Conservation (phyloP, 2,888 invertebrate genomes). For the Zaprionus obscuricornis region DNA sequence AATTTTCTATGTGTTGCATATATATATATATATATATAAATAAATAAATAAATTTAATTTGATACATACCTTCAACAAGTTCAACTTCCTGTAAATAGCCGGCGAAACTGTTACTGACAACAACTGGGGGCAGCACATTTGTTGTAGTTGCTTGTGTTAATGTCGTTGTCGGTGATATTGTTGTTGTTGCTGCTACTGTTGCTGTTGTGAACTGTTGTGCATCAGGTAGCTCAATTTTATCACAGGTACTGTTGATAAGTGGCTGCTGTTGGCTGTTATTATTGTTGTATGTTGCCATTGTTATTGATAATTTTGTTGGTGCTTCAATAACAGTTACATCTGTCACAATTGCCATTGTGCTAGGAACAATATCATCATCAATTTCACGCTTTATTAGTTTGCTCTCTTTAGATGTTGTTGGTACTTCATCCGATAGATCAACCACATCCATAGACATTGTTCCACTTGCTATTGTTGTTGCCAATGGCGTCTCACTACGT, state of each 20-base stretch:
- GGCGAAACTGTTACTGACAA: slow-evolving; percentile 48
- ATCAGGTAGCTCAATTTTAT: slow-evolving; percentile 74
- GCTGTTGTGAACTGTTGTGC: slow-evolving; percentile 34
- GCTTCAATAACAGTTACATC: slow-evolving; percentile 59
- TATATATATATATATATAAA: neutral
- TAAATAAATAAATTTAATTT: neutral
- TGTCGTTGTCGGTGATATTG: slow-evolving; percentile 27
- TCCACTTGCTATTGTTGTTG: slow-evolving; percentile 26
- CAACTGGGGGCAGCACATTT: slow-evolving; percentile 32
- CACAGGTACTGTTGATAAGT: slow-evolving; percentile 82
- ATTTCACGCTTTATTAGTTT: slow-evolving; percentile 68
- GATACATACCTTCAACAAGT: slow-evolving; percentile 46
- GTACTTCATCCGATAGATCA: slow-evolving; percentile 34
- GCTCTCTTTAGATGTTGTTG: slow-evolving; percentile 62
- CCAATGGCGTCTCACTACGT: slow-evolving; percentile 37
- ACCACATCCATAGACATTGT: slow-evolving; percentile 34
- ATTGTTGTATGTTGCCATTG: slow-evolving; percentile 20
- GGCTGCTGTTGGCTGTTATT: slow-evolving; percentile 56
- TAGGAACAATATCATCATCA: slow-evolving; percentile 58
- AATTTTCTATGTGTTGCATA: no score
- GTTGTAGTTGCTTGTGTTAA: slow-evolving; percentile 15
- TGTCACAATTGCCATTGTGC: slow-evolving; percentile 19
- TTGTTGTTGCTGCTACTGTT: slow-evolving; percentile 32
- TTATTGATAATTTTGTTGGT: slow-evolving; percentile 1
- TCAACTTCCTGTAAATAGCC: slow-evolving; percentile 53